Evolutionary conservation across 2,797 vertebrate species (phyloP).

Genomic region (Tragopan temminckii): DNA sequence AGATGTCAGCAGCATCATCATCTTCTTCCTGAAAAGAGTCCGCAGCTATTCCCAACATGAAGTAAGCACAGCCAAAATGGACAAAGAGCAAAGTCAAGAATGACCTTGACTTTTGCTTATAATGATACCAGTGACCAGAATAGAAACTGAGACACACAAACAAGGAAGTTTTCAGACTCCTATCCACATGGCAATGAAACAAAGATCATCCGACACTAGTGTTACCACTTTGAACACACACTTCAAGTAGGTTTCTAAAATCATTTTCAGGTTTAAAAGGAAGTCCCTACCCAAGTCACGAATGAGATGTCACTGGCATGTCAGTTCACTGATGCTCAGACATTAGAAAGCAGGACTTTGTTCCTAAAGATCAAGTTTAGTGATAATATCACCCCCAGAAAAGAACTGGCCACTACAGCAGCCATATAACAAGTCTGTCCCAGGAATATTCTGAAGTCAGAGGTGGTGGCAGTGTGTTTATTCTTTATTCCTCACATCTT

Average conservation of each 20-base stretch:
- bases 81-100: not conserved
- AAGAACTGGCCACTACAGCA: not conserved
- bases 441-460: not conserved
- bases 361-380: not conserved
- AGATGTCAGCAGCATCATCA: not conserved
- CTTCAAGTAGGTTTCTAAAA: not conserved
- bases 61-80: not conserved
- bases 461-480: not conserved
- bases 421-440: not conserved
- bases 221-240: not conserved
- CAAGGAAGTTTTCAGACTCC: not conserved
- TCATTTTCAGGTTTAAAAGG: not conserved
- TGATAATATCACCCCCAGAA: not conserved
- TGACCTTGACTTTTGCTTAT: not conserved
- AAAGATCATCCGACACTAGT: not conserved
- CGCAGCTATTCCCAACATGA: not conserved
- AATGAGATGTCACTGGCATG: not conserved
- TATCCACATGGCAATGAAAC: not conserved
- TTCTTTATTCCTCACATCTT: not conserved
- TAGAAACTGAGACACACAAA: not conserved
- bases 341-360: not conserved
- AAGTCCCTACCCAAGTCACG: not conserved
- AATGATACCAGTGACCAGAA: not conserved
- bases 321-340: not conserved
- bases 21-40: not conserved